Conservation (phyloP, 2,888 invertebrate species). For the Steinernema scapterisci region DNA sequence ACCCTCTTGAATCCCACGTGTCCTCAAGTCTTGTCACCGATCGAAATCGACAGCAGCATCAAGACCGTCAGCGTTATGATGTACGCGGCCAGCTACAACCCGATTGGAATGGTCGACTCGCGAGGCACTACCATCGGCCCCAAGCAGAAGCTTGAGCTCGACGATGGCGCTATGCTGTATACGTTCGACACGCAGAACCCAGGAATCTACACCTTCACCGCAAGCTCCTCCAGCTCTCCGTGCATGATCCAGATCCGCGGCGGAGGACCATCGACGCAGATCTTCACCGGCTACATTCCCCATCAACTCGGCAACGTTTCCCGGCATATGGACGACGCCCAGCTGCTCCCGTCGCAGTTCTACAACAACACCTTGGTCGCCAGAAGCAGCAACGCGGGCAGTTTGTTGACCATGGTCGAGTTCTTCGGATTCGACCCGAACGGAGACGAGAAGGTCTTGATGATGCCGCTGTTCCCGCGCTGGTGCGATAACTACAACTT, state of each 20-base stretch:
- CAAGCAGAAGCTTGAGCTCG: constrained; percentile 25
- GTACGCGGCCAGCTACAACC: constrained; percentile 40
- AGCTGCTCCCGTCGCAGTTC: constrained; percentile 39
- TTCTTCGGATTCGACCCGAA: constrained; percentile 40
- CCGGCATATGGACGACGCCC: constrained; percentile 41
- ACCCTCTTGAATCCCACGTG: constrained; percentile 46
- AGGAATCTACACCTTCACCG: constrained; percentile 44
- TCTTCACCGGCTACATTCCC: constrained; percentile 47
- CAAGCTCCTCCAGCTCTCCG: constrained; percentile 39
- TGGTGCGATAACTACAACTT: constrained; percentile 50
- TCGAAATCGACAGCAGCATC: constrained; percentile 49
- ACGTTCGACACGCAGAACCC: constrained; percentile 33
- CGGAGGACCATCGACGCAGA: constrained; percentile 42
- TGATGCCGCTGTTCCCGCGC: constrained; percentile 37
- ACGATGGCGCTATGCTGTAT: constrained; percentile 40
- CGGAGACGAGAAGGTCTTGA: constrained; percentile 9
- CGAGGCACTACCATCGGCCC: constrained; percentile 31
- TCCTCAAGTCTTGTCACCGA: constrained; percentile 37
- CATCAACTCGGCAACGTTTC: constrained; percentile 40
- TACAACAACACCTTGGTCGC: constrained; percentile 41
- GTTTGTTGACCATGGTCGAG: constrained; percentile 48
- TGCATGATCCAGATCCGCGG: constrained; percentile 53
- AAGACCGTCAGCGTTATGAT: constrained; percentile 46
- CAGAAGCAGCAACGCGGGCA: constrained; percentile 38
- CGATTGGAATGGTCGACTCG: constrained; percentile 42